Evolutionary conservation across 1,140 invertebrate genomes (phyloP), one percentile per base, ranked within the genome.

Genomic region (Drosophila albomicans): DNA sequence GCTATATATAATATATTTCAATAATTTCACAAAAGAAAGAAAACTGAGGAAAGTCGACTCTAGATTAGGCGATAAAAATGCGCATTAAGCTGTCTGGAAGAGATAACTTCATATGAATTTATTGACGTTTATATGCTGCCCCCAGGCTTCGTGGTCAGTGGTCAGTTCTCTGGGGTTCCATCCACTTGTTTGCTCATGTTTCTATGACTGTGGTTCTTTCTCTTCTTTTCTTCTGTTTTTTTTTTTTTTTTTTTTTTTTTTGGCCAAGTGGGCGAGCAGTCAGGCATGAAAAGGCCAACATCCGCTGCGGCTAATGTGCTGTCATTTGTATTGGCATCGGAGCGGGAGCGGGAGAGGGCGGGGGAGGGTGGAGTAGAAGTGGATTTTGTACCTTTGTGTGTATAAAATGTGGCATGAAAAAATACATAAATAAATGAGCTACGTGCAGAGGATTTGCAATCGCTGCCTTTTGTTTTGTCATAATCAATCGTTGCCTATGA

Each of bases 101-200:
- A 88, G 85, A 88, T 88, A 88, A 89, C 85, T 89, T 89, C 70
- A 88, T 88, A 89, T 89, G 78, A 89, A 88, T 88, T 88, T 88
- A 88, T 88, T 89, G 85, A 88, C 81, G 65, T 74, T 62, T 61
- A 32, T 52, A 7, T 41, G 32, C 28, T 49, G 45, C 2, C 16
- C 46, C 10, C 66, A 62, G 43, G 3, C 68, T 59, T 13, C 52
- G 3, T 64, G 76, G 80, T 66, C 80, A 82, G 75, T 68, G 52
- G 52, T 46, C 61, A 65, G 61, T 45, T 79, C 62, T 74, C 28
- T 54, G 48, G 67, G 69, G 57, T 66, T 46, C 58, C 74, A 89
- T 46, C 65, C 74, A 89, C 71, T 78, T 85, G 80, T 84, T 67
- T 79, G 80, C 56, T 63, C 62, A 10, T n/a, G 6, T 46, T 41